These are phyloP conservation scores for Habropoda laboriosa DNA, from an alignment of 1,140 invertebrate genomes.

Conservation along the genomic window DNA sequence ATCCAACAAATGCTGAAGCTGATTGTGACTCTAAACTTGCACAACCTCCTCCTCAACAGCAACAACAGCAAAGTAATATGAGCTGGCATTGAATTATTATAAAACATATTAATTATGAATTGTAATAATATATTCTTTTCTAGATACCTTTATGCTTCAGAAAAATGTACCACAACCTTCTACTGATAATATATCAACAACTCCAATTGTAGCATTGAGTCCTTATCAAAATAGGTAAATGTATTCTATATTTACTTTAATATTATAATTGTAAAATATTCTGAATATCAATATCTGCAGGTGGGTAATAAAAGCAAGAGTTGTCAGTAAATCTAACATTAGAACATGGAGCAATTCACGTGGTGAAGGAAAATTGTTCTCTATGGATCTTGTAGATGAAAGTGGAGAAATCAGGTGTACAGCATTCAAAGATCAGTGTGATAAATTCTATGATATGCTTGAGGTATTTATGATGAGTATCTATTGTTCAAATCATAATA, in stretches of 20 bases:
- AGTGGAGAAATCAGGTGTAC: conserved; percentile 97
- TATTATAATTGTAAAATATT: background rate
- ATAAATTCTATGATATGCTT: conserved; percentile 95
- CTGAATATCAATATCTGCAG: conserved; percentile 77
- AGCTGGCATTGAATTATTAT: background rate
- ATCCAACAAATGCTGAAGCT: conserved; percentile 83
- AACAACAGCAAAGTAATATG: background rate
- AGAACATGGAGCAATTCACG: conserved; percentile 94
- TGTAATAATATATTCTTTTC: background rate
- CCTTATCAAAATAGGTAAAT: conserved; percentile 94
- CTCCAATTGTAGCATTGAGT: conserved; percentile 90
- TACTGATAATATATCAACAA: conserved; percentile 66
- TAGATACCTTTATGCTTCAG: conserved; percentile 18
- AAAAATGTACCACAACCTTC: background rate
- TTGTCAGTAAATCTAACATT: conserved; percentile 91
- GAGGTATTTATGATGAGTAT: conserved; percentile 84
- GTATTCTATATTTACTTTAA: background rate
- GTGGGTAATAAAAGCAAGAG: conserved; percentile 96
- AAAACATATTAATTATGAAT: background rate
- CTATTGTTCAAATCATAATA: background rate
- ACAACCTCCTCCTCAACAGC: background rate
- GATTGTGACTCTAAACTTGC: conserved; percentile 56
- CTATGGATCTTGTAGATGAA: conserved; percentile 95
- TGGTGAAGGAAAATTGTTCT: conserved; percentile 97
- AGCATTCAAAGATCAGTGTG: conserved; percentile 94